Evolutionary conservation across 1,140 invertebrate genomes (phyloP).

Genomic region (Penaeus indicus): DNA sequence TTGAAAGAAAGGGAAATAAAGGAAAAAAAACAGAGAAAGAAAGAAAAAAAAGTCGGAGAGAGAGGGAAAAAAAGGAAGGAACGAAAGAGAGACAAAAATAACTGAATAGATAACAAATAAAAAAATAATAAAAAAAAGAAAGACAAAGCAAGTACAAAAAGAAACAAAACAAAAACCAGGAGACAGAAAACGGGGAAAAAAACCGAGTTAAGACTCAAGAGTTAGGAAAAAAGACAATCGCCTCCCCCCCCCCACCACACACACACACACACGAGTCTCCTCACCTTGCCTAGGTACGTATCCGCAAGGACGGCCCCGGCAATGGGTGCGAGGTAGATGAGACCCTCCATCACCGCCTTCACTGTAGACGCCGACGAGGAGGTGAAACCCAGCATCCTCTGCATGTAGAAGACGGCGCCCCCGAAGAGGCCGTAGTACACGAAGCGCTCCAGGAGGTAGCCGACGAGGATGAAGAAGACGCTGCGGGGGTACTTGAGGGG

Average conservation of each 20-base stretch:
- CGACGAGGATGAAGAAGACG: conserved; percentile 46
- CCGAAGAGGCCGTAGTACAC: conserved; percentile 65
- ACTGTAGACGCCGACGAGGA: conserved; percentile 50
- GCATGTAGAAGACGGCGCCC: conserved; percentile 63
- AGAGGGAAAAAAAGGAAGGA: neutral
- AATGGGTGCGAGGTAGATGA: conserved; percentile 84
- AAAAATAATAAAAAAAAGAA: neutral
- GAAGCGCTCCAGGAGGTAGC: conserved; percentile 59
- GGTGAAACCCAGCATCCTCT: conserved; percentile 58
- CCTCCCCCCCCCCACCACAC: neutral
- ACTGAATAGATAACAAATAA: neutral
- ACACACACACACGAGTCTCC: conserved; percentile 60
- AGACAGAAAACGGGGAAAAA: too few species aligned
- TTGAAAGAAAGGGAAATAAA: too few species aligned
- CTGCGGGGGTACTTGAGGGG: conserved; percentile 35
- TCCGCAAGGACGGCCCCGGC: conserved; percentile 90
- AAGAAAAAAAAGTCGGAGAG: too few species aligned
- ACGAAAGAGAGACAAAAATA: neutral
- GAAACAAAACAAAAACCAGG: too few species aligned
- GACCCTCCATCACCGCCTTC: conserved; percentile 54
- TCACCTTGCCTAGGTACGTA: conserved; percentile 87
- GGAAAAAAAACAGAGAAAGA: too few species aligned
- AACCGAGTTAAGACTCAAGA: too few species aligned
- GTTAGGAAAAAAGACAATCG: neutral
- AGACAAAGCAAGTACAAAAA: neutral